phyloP scores from a whole-genome alignment of 2,797 vertebrate genomes.

The Ibycter americanus region DNA sequence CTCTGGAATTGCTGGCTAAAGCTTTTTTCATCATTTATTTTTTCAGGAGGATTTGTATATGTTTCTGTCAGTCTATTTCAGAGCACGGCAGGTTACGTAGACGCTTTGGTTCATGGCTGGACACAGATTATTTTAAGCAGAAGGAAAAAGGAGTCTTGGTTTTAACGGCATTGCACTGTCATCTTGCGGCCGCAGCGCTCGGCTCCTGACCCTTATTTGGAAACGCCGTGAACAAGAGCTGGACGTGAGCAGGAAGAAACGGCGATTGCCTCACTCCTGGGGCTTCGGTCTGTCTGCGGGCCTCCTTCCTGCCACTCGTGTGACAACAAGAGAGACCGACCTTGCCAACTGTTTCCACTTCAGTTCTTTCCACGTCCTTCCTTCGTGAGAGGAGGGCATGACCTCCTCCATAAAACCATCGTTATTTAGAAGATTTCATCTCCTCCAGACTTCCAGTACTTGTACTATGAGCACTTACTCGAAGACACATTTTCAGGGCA shows the following conservation, averaged over 20 bases:
- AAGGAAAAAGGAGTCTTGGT: neutral
- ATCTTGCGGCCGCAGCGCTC: constrained; percentile 26
- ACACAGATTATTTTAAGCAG: neutral
- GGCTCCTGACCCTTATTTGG: constrained; percentile 27
- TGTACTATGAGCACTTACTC: rapidly evolving
- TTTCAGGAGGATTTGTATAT: constrained; percentile 1
- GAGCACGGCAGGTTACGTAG: neutral
- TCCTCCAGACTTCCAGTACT: neutral
- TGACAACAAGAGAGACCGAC: neutral
- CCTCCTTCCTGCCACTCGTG: constrained; percentile 24
- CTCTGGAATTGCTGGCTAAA: neutral
- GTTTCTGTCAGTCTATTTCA: neutral
- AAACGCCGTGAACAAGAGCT: constrained; percentile 49
- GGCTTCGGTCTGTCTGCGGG: neutral
- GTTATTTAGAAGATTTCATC: neutral
- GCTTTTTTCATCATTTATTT: neutral
- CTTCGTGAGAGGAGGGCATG: neutral
- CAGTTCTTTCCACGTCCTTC: neutral
- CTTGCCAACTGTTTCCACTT: constrained; percentile 1
- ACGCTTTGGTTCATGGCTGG: neutral
- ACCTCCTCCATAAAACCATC: neutral
- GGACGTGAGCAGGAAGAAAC: neutral
- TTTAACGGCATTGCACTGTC: constrained; percentile 42
- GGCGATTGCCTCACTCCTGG: neutral
- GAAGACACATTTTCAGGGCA: neutral